phyloP scores from a whole-genome alignment of 2,888 invertebrate genomes.

The Nymphalis c-album region DNA sequence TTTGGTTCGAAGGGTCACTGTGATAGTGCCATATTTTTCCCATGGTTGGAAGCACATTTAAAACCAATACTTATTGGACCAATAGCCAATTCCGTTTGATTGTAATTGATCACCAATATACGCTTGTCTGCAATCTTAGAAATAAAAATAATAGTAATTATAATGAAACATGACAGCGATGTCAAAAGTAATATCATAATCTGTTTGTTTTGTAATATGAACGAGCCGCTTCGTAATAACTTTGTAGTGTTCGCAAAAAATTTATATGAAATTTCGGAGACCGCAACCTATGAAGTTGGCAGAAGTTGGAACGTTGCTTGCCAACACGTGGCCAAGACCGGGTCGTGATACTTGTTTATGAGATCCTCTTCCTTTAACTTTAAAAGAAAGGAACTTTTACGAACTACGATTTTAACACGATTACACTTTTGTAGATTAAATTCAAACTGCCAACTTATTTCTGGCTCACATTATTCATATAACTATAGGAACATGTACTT shows the following conservation, averaged over 20 bases:
- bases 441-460: slow-evolving; percentile 7
- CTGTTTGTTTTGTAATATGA: slow-evolving; percentile 12
- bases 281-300: slow-evolving; percentile 41
- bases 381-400: slow-evolving; percentile 6
- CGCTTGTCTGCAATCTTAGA: no score
- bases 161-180: background rate
- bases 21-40: no score
- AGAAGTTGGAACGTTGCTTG: slow-evolving; percentile 33
- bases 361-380: slow-evolving; percentile 4
- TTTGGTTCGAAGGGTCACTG: no score
- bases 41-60: no score
- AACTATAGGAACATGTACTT: no score
- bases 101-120: no score
- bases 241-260: slow-evolving; percentile 27
- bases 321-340: slow-evolving; percentile 18
- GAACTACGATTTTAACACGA: slow-evolving; percentile 8
- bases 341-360: slow-evolving; percentile 15
- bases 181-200: background rate
- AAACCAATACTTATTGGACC: no score
- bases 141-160: no score
- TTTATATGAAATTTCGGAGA: slow-evolving; percentile 34
- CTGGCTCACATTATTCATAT: background rate
- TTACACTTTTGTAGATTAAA: slow-evolving; percentile 10
- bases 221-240: slow-evolving; percentile 14
- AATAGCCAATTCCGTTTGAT: no score